These are phyloP conservation scores for Xyliphius kryptos DNA, from an alignment of 2,113 vertebrate species.

Conservation along the genomic window DNA sequence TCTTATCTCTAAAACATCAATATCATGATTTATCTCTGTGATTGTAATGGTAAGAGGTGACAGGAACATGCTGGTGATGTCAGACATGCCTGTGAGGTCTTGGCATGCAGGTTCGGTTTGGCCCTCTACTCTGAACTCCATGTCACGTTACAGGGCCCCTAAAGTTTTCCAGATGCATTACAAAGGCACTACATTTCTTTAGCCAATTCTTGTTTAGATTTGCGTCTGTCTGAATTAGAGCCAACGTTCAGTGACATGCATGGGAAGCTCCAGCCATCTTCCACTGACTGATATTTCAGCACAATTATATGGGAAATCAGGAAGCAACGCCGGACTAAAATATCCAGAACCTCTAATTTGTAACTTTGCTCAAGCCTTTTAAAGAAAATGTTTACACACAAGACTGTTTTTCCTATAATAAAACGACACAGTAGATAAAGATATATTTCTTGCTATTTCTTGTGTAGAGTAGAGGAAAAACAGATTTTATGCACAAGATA, in stretches of 20 bases:
- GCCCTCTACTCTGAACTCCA: constrained; percentile 22
- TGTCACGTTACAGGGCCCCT: constrained; percentile 39
- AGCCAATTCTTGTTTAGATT: constrained; percentile 44
- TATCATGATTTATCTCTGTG: constrained; percentile 10
- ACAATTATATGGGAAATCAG: constrained; percentile 25
- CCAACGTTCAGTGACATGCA: constrained; percentile 24
- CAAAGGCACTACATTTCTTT: constrained; percentile 37
- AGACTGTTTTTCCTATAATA: too few species aligned
- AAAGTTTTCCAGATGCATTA: constrained; percentile 49
- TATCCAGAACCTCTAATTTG: constrained; percentile 38
- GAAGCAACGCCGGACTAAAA: constrained; percentile 10
- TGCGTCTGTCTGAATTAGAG: constrained; percentile 40
- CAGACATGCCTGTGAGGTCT: constrained; percentile 23
- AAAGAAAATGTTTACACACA: constrained; percentile 56
- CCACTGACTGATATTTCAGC: constrained; percentile 23
- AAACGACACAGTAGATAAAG: too few species aligned
- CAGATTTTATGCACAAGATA: constrained; percentile 34
- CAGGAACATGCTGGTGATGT: too few species aligned
- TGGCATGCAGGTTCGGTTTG: constrained; percentile 21
- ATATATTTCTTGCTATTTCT: too few species aligned
- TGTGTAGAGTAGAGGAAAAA: too few species aligned
- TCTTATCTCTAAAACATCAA: neutral
- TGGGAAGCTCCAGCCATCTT: constrained; percentile 32
- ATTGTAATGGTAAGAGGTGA: too few species aligned
- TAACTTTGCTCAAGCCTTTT: constrained; percentile 43